phyloP scores from a whole-genome alignment of 2,888 invertebrate species.

The Pandemis cinnamomeana region DNA sequence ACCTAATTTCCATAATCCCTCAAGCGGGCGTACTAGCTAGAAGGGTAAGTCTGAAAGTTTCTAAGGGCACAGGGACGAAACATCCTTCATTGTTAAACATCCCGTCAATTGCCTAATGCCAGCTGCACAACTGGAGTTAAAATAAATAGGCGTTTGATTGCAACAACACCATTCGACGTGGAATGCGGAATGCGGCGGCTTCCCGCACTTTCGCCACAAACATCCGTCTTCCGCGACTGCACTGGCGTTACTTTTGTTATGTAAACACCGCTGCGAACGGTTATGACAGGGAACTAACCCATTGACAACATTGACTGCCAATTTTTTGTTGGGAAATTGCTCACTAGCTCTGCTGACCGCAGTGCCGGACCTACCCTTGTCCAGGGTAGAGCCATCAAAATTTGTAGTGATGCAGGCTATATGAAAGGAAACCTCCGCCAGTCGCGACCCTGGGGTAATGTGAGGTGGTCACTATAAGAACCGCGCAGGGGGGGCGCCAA shows the following conservation, averaged over 20 bases:
- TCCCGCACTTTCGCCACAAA: constrained; percentile 80
- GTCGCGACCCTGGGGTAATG: no score
- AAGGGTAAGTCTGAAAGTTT: neutral
- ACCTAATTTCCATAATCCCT: no score
- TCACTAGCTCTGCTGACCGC: no score
- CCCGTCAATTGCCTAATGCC: neutral
- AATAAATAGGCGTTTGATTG: constrained; percentile 30
- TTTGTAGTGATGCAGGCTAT: no score
- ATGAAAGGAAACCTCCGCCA: no score
- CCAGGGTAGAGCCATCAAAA: no score
- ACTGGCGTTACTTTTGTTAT: constrained; percentile 56
- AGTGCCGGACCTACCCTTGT: no score
- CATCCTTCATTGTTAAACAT: constrained; percentile 2
- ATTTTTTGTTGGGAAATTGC: neutral
- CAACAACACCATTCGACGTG: constrained; percentile 43
- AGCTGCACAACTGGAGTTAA: neutral
- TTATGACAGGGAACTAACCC: constrained; percentile 14
- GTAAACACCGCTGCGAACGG: constrained; percentile 54
- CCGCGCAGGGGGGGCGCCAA: no score
- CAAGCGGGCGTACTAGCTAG: neutral
- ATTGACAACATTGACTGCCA: neutral
- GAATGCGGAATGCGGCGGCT: constrained; percentile 78
- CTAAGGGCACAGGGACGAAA: neutral
- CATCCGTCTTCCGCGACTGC: constrained; percentile 71
- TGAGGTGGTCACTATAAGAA: no score